Conservation (phyloP, 92 coral and sea anemone species). For the Metridium senile region DNA sequence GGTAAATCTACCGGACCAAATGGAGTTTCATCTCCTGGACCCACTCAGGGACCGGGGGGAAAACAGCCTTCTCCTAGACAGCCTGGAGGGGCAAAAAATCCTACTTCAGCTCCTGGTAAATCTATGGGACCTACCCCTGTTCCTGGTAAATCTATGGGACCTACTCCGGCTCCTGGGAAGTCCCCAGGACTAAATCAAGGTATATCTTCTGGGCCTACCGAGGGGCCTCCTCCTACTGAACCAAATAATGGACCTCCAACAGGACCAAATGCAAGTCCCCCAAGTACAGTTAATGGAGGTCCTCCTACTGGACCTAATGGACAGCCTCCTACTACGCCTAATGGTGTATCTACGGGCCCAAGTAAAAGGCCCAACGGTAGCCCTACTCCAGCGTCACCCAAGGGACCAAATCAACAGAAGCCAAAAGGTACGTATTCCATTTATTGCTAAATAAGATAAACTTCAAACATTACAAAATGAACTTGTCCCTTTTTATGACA, state of each 20-base stretch:
- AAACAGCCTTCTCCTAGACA: not conserved
- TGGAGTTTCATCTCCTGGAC: not conserved
- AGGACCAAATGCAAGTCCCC: not conserved
- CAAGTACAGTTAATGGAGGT: not conserved
- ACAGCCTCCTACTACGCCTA: not conserved
- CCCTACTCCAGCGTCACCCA: too few relatives aligned
- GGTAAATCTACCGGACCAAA: not conserved
- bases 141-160: not conserved
- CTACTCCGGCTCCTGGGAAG: constrained; percentile 11
- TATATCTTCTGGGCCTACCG: not conserved
- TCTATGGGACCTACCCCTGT: not conserved
- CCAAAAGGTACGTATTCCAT: not conserved
- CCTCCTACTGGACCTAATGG: not conserved
- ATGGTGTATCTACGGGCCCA: too few relatives aligned
- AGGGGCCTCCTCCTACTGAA: constrained; percentile 13
- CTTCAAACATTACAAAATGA: not conserved
- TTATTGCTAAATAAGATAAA: too few relatives aligned
- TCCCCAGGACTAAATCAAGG: not conserved
- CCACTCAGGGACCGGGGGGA: not conserved
- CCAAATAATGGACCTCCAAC: constrained; percentile 13
- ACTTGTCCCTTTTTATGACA: not conserved
- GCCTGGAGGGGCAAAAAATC: not conserved
- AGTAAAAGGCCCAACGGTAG: too few relatives aligned
- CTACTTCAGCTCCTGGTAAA: not conserved
- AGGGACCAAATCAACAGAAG: too few relatives aligned